phyloP scores from a whole-genome alignment of 2,888 invertebrate species.

The Caenorhabditis sinica region DNA sequence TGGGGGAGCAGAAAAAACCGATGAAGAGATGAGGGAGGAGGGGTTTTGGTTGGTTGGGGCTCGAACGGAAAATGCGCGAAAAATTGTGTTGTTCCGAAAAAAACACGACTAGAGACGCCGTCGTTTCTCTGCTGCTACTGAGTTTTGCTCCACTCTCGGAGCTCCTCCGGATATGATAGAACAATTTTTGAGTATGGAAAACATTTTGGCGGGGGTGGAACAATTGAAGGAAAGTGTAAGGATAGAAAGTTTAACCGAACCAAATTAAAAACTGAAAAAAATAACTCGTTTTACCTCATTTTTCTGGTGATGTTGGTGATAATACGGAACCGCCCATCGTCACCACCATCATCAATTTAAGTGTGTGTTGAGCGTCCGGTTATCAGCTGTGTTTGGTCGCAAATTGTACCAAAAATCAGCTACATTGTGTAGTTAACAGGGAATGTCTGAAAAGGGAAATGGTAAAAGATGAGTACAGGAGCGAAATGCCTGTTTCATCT shows the following conservation, averaged over 20 bases:
- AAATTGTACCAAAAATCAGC: slow-evolving; percentile 37
- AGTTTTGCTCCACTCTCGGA: neutral
- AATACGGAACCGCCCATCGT: slow-evolving; percentile 48
- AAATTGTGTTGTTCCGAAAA: slow-evolving; percentile 28
- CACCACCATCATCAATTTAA: neutral
- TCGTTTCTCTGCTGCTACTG: slow-evolving; percentile 12
- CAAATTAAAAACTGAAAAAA: slow-evolving; percentile 10
- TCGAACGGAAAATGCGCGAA: slow-evolving; percentile 51
- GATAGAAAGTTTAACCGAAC: neutral
- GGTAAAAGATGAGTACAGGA: slow-evolving; percentile 42
- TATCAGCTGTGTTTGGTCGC: slow-evolving; percentile 48
- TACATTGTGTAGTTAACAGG: slow-evolving; percentile 37
- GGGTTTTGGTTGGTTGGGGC: neutral
- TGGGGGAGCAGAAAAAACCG: neutral
- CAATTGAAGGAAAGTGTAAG: neutral
- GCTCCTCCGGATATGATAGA: slow-evolving; percentile 3
- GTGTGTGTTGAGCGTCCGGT: slow-evolving; percentile 20
- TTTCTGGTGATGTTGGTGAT: slow-evolving; percentile 20
- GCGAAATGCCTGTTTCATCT: slow-evolving; percentile 37
- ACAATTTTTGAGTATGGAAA: slow-evolving; percentile 13
- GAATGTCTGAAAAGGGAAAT: neutral
- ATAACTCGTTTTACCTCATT: slow-evolving; percentile 56
- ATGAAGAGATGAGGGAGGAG: slow-evolving; percentile 12
- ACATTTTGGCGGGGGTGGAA: neutral
- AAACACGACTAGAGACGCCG: slow-evolving; percentile 1